These are phyloP conservation scores for Drosophila limbata DNA, from an alignment of 2,888 invertebrate species.

Conservation along the genomic window DNA sequence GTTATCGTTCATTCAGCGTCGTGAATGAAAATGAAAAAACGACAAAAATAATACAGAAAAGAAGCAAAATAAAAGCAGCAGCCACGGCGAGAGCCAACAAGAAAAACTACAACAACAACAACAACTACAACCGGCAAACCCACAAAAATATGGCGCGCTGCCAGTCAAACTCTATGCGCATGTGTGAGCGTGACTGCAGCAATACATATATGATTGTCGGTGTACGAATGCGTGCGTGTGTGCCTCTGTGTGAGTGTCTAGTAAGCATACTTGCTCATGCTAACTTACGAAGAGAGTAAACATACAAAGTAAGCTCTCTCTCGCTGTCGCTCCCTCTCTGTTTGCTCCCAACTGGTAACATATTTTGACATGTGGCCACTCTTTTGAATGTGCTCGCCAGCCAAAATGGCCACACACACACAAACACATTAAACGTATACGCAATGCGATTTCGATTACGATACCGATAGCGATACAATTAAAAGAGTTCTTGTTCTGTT, in stretches of 20 bases:
- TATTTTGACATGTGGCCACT: constrained; percentile 47
- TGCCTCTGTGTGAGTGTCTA: constrained; percentile 15
- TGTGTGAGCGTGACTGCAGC: constrained; percentile 54
- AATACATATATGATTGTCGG: constrained; percentile 19
- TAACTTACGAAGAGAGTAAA: constrained; percentile 30
- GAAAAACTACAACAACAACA: constrained; percentile 48
- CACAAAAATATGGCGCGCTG: constrained; percentile 62
- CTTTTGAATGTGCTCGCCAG: constrained; percentile 20
- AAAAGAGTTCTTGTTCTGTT: constrained; percentile 1
- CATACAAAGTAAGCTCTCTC: constrained; percentile 11
- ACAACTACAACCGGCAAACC: constrained; percentile 62
- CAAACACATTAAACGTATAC: constrained; percentile 42
- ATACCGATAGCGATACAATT: constrained; percentile 36
- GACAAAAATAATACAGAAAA: constrained; percentile 12
- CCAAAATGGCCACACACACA: constrained; percentile 50
- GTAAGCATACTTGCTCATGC: constrained; percentile 7
- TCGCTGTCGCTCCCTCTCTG: constrained; percentile 2
- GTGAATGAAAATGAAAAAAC: constrained; percentile 61
- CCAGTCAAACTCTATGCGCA: constrained; percentile 46
- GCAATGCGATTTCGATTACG: constrained; percentile 43
- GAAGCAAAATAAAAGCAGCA: constrained; percentile 2
- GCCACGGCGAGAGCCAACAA: constrained; percentile 23
- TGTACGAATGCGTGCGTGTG: constrained; percentile 29
- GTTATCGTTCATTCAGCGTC: constrained; percentile 50
- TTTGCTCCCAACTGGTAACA: constrained; percentile 1